Percentiles rank a stretch among this genome's conserved stretches.
phyloP scores from a whole-genome alignment of 2,888 invertebrate genomes.

The Diplolepis rosae region DNA sequence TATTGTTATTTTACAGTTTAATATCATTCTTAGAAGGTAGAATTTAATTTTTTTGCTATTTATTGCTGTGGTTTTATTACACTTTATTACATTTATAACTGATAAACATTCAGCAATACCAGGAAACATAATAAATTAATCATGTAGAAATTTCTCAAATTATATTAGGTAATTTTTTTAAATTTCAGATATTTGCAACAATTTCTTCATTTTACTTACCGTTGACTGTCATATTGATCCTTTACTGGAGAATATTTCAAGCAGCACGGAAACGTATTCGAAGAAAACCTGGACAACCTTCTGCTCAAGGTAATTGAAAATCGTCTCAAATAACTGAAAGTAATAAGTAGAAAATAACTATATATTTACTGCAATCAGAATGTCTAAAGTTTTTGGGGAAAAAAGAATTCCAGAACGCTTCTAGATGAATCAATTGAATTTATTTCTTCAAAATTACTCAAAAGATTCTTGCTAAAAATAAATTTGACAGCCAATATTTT shows the following conservation, averaged over 20 bases:
- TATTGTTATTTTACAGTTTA: neutral
- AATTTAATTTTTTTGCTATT: neutral
- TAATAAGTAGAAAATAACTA: too few species aligned
- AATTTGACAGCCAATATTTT: too few species aligned
- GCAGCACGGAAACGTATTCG: slow-evolving; percentile 91
- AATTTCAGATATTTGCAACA: slow-evolving; percentile 88
- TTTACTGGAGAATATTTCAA: slow-evolving; percentile 94
- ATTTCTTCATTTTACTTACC: slow-evolving; percentile 94
- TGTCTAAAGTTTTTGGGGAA: too few species aligned
- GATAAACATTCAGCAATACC: neutral
- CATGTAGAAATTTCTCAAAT: neutral
- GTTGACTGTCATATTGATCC: slow-evolving; percentile 87
- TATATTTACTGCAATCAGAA: too few species aligned
- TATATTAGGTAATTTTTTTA: neutral
- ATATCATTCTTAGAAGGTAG: neutral
- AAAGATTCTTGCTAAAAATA: too few species aligned
- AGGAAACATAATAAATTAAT: neutral
- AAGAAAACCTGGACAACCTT: slow-evolving; percentile 76
- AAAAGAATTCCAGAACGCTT: too few species aligned
- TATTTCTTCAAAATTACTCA: too few species aligned
- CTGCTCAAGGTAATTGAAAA: slow-evolving; percentile 50
- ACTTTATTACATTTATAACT: neutral
- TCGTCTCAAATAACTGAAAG: neutral
- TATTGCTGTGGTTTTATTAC: neutral
- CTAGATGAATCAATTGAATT: too few species aligned